These are phyloP conservation scores for Geotrupes spiniger DNA, from an alignment of 2,888 invertebrate species.

Conservation along the genomic window DNA sequence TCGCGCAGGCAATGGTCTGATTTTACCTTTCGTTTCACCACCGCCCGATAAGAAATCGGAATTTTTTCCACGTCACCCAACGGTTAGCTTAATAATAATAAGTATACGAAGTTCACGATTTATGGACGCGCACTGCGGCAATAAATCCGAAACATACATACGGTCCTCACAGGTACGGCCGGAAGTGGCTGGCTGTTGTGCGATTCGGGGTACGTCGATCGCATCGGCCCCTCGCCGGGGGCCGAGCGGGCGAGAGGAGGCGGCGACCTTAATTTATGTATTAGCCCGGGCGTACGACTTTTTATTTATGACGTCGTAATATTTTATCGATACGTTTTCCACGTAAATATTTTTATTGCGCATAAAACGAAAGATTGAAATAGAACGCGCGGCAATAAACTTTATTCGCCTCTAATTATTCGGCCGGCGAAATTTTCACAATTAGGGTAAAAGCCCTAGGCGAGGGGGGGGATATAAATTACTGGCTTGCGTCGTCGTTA, in stretches of 20 bases:
- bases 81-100: conserved; percentile 25
- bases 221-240: conserved; percentile 12
- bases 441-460: no score
- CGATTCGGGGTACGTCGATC: conserved; percentile 25
- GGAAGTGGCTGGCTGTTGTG: conserved; percentile 21
- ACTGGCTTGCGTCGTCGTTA: no score
- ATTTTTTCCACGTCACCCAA: not conserved
- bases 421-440: conserved; percentile 12
- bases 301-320: conserved; percentile 20
- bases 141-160: conserved; percentile 23
- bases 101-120: no score
- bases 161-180: conserved; percentile 16
- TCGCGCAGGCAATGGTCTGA: no score
- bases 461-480: no score
- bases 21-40: no score
- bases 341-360: conserved; percentile 12
- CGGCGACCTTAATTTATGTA: conserved; percentile 23
- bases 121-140: conserved; percentile 17
- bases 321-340: conserved; percentile 17
- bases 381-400: no score
- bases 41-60: no score
- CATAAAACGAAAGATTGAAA: conserved; percentile 4
- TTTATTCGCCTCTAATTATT: no score
- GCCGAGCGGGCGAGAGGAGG: conserved; percentile 3
- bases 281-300: conserved; percentile 14